Conservation (phyloP, 2,113 vertebrate species). For the Origma solitaria region DNA sequence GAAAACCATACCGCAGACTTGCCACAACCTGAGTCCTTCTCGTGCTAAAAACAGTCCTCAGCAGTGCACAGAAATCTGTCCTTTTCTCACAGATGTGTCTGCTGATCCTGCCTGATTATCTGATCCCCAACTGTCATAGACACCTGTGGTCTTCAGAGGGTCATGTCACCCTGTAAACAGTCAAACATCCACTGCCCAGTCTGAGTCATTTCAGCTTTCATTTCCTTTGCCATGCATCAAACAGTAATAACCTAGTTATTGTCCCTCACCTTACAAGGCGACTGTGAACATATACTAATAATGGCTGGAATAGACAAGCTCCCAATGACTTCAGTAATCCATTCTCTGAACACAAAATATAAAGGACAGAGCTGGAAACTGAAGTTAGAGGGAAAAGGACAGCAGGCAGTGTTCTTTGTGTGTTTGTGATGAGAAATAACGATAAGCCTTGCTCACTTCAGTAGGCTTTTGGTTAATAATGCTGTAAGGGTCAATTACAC, state of each 20-base stretch:
- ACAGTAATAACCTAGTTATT: background rate
- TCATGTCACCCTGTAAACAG: background rate
- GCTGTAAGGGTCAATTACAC: background rate
- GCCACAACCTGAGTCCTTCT: background rate
- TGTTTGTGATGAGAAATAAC: background rate
- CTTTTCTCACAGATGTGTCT: background rate
- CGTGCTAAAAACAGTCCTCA: background rate
- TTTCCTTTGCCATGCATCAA: background rate
- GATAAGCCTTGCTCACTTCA: background rate
- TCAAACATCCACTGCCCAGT: background rate
- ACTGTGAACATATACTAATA: background rate
- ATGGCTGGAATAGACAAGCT: background rate
- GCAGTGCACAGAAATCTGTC: background rate
- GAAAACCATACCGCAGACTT: background rate
- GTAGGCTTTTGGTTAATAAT: background rate
- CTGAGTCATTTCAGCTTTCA: background rate
- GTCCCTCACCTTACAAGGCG: fast-evolving
- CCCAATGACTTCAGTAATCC: background rate
- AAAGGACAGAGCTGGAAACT: background rate
- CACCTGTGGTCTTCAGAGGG: background rate
- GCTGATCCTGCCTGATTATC: background rate
- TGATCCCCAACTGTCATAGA: background rate
- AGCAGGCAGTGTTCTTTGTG: background rate
- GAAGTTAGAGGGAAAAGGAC: background rate
- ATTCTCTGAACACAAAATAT: background rate